Conservation (phyloP, 2,888 invertebrate species). For the Nasonovia ribisnigri region DNA sequence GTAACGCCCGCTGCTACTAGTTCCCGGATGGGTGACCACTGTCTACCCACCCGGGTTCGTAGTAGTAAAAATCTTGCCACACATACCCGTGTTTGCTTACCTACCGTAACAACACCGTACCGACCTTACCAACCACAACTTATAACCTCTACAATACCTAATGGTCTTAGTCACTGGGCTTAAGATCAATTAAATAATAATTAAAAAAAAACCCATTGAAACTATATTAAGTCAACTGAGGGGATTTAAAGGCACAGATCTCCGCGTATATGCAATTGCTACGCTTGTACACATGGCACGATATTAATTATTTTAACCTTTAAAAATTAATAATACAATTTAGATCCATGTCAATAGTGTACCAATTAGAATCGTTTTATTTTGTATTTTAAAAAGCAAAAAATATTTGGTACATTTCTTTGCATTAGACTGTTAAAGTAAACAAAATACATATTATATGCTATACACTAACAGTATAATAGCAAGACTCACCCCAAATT, state of each 20-base stretch:
- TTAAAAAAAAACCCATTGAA: too few relatives aligned
- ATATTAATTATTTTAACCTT: background rate
- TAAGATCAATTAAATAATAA: too few relatives aligned
- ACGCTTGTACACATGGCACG: background rate
- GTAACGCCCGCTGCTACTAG: too few relatives aligned
- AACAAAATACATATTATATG: background rate
- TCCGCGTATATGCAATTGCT: background rate
- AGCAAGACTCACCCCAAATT: constrained; percentile 48
- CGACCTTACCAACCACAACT: too few relatives aligned
- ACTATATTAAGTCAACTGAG: background rate
- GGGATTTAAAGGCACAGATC: background rate
- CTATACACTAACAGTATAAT: background rate
- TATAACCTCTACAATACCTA: too few relatives aligned
- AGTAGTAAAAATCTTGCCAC: too few relatives aligned
- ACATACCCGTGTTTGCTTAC: too few relatives aligned
- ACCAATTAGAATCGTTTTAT: background rate
- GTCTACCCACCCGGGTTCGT: too few relatives aligned
- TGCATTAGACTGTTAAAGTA: background rate
- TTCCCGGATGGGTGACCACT: too few relatives aligned
- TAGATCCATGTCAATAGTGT: background rate
- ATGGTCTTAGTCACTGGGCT: too few relatives aligned
- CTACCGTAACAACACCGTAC: too few relatives aligned
- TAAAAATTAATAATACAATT: background rate
- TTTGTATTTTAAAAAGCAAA: background rate
- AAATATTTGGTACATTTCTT: background rate